A percentile compares a stretch with the other conserved stretches of the same genome.
These are phyloP conservation scores for Nansenia antarctica DNA, from an alignment of 2,113 vertebrate species.

Conservation along the genomic window DNA sequence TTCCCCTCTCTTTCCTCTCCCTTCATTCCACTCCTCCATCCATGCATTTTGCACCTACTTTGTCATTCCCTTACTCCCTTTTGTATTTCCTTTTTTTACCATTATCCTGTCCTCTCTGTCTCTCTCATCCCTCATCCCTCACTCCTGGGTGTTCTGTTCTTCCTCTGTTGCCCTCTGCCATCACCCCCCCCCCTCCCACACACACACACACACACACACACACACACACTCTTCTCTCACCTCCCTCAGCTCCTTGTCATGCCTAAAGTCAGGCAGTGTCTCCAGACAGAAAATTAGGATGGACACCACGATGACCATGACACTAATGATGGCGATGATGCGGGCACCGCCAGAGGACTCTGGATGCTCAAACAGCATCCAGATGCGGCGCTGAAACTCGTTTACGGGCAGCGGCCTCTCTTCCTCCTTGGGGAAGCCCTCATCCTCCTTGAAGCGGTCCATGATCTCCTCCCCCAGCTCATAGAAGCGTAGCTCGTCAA, in stretches of 20 bases:
- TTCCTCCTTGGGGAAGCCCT: constrained; percentile 83
- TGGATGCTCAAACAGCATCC: constrained; percentile 92
- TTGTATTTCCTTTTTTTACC: not conserved
- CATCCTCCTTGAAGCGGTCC: constrained; percentile 84
- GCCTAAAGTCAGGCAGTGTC: constrained; percentile 88
- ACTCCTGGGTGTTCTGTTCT: not conserved
- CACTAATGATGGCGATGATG: constrained; percentile 89
- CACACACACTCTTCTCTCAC: constrained; percentile 67
- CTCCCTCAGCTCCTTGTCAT: constrained; percentile 78
- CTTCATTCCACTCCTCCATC: not conserved
- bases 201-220: not conserved
- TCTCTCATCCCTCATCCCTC: not conserved
- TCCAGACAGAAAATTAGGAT: constrained; percentile 95
- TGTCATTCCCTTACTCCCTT: not conserved
- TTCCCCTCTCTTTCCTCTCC: not conserved
- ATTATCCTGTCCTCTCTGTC: not conserved
- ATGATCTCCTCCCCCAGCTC: constrained; percentile 84
- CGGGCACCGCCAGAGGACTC: constrained; percentile 87
- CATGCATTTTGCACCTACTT: not conserved
- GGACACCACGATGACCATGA: constrained; percentile 92
- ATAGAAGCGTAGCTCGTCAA: constrained; percentile 91
- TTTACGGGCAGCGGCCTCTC: constrained; percentile 76
- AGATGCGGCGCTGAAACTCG: constrained; percentile 79
- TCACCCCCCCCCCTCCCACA: no score
- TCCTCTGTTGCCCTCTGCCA: not conserved